Percentiles rank a stretch among this genome's conserved stretches.
Evolutionary conservation across 2,888 invertebrate species (phyloP).

Genomic region (Seira musarum): DNA sequence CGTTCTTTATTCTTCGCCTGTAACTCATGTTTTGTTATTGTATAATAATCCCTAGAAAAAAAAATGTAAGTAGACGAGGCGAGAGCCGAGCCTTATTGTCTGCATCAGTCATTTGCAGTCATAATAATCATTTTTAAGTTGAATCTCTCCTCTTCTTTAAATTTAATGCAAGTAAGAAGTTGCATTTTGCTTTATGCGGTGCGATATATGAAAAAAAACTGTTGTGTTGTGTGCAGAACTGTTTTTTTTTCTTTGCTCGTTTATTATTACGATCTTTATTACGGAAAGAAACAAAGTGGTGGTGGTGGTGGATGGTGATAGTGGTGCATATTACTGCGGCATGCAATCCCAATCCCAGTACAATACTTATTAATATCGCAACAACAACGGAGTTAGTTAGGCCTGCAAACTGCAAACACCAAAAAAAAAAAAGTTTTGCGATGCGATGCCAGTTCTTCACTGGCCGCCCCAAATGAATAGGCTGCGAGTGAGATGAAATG

Average conservation of each 20-base stretch:
- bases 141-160: slow-evolving; percentile 37
- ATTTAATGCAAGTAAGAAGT: background rate
- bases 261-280: background rate
- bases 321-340: background rate
- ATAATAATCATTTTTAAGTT: slow-evolving; percentile 36
- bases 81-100: slow-evolving; percentile 48
- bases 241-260: background rate
- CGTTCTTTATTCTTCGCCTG: background rate
- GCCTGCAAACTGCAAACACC: too few relatives aligned
- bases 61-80: too few relatives aligned
- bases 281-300: background rate
- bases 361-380: background rate
- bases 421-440: background rate
- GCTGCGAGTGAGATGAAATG: too few relatives aligned
- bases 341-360: too few relatives aligned
- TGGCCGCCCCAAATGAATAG: background rate
- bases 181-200: slow-evolving; percentile 29
- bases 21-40: background rate
- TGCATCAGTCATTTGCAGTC: slow-evolving; percentile 38
- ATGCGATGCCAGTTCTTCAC: background rate
- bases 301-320: too few relatives aligned
- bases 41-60: slow-evolving; percentile 37
- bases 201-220: slow-evolving; percentile 43
- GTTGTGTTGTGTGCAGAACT: background rate
- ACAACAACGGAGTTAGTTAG: background rate